Evolutionary conservation across 53 echinoderm and acorn worm genomes (phyloP).

Genomic region (Arbacia lixula): DNA sequence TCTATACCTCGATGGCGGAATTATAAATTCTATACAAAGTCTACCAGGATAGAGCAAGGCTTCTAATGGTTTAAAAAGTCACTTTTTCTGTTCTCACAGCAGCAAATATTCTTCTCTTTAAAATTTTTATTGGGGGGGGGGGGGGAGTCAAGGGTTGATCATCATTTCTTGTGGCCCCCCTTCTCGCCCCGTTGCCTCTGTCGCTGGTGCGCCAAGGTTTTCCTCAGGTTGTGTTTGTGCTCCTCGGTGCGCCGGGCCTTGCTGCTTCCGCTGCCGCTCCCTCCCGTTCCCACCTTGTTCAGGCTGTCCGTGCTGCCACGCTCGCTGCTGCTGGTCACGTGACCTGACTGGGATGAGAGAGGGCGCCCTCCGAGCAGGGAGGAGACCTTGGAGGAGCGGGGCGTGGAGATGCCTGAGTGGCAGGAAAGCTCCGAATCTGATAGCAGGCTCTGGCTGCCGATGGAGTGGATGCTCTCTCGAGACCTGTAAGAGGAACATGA

Average conservation of each 20-base stretch:
- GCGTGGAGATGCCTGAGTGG: constrained; percentile 47
- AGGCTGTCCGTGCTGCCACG: constrained; percentile 56
- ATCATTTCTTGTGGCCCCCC: constrained; percentile 50
- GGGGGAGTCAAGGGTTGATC: too few relatives aligned
- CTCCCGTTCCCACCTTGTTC: constrained; percentile 52
- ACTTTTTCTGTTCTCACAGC: too few relatives aligned
- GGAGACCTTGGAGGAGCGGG: constrained; percentile 59
- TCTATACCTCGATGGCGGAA: too few relatives aligned
- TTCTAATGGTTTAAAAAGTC: too few relatives aligned
- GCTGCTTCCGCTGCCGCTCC: constrained; percentile 44
- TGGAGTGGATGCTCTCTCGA: constrained; percentile 83
- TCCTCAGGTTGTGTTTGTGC: constrained; percentile 72
- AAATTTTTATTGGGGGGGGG: too few relatives aligned
- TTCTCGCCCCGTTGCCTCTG: constrained; percentile 51
- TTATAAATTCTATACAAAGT: too few relatives aligned
- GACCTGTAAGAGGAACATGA: constrained; percentile 66
- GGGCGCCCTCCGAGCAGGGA: constrained; percentile 41
- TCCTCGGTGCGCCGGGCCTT: constrained; percentile 70
- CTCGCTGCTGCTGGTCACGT: constrained; percentile 53
- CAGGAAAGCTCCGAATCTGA: constrained; percentile 60
- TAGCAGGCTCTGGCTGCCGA: constrained; percentile 69
- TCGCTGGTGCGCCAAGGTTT: constrained; percentile 67
- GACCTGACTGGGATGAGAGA: constrained; percentile 25
- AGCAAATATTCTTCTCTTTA: too few relatives aligned
- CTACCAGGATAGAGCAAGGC: too few relatives aligned